Evolutionary conservation across 2,797 vertebrate genomes (phyloP).

Genomic region (Sebastes umbrosus): DNA sequence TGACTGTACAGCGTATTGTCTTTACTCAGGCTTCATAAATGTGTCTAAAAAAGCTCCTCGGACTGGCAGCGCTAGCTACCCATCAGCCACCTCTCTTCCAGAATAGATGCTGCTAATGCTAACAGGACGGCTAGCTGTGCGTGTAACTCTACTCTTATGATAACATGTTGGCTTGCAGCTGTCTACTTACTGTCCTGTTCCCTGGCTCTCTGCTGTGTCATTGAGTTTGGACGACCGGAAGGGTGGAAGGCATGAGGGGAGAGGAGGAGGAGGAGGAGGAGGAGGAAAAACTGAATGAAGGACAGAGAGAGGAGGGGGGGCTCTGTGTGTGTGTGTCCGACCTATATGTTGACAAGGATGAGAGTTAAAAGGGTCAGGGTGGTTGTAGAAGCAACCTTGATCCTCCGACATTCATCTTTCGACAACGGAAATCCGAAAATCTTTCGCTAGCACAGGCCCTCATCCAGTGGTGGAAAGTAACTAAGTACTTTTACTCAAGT

Average conservation of each 20-base stretch:
- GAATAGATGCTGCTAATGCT: constrained; percentile 67
- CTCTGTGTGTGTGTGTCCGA: constrained; percentile 12
- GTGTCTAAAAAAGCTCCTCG: constrained; percentile 1
- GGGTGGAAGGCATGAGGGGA: constrained; percentile 40
- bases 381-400: constrained; percentile 31
- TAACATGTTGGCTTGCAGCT: constrained; percentile 76
- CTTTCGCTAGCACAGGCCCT: not conserved
- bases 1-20: not conserved
- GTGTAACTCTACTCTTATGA: constrained; percentile 76
- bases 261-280: not conserved
- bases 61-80: not conserved
- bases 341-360: constrained; percentile 52
- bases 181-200: constrained; percentile 71
- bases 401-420: constrained; percentile 21
- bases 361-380: constrained; percentile 44
- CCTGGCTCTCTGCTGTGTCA: constrained; percentile 76
- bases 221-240: constrained; percentile 76
- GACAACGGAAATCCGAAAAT: not conserved
- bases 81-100: constrained; percentile 31
- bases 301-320: constrained; percentile 53
- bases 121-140: constrained; percentile 52
- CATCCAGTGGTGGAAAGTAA: no score
- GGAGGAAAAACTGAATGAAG: constrained; percentile 67
- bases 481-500: no score
- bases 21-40: not conserved